Conservation (phyloP, 2,113 vertebrate species). For the Brachirus orientalis region DNA sequence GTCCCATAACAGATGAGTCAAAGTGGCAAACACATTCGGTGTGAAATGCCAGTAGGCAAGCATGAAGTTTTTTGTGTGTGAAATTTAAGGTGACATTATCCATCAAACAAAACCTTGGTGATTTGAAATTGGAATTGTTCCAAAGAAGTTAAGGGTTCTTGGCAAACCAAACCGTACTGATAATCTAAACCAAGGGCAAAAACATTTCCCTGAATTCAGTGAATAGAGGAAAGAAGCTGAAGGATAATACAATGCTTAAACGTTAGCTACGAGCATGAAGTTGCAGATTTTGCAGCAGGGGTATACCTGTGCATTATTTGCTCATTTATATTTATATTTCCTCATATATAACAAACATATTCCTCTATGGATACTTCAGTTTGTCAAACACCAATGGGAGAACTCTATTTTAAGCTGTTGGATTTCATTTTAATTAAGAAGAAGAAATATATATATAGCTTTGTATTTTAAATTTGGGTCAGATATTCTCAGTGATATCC, state of each 20-base stretch:
- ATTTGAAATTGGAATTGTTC: slow-evolving; percentile 18
- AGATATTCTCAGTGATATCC: slow-evolving; percentile 1
- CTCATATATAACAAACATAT: neutral
- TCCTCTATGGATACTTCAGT: neutral
- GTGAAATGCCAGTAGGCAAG: neutral
- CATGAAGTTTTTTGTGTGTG: neutral
- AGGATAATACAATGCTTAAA: slow-evolving; percentile 10
- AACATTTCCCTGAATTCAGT: slow-evolving; percentile 24
- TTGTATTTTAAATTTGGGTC: slow-evolving; percentile 5
- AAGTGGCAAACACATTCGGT: neutral
- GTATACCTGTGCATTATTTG: too few species aligned
- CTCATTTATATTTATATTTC: neutral
- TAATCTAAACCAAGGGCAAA: slow-evolving; percentile 38
- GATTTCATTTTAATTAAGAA: too few species aligned
- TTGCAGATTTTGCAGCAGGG: neutral
- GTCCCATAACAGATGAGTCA: neutral
- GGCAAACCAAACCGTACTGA: slow-evolving; percentile 14
- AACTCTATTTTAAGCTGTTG: too few species aligned
- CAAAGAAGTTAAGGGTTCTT: slow-evolving; percentile 18
- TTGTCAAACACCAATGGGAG: too few species aligned
- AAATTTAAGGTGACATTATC: slow-evolving; percentile 19
- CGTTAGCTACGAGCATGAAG: slow-evolving; percentile 22
- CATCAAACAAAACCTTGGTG: slow-evolving; percentile 21
- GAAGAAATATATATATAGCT: neutral
- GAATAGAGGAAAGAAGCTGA: neutral